Conservation (phyloP, 2,888 invertebrate species). For the Colostygia pectinataria region DNA sequence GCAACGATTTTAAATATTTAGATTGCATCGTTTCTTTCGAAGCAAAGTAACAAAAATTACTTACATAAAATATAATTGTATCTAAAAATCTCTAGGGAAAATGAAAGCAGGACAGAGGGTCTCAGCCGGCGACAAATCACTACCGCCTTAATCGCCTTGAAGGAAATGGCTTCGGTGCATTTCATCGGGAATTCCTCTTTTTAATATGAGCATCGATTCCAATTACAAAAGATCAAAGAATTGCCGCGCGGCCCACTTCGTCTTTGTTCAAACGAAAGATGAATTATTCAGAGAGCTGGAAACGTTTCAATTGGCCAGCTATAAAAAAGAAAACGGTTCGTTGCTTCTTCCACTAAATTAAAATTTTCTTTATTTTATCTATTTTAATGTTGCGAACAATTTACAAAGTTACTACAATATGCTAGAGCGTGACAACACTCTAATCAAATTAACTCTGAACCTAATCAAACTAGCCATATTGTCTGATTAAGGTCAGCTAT, state of each 20-base stretch:
- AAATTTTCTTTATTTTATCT: slow-evolving; percentile 75
- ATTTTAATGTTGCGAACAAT: slow-evolving; percentile 55
- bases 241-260: slow-evolving; percentile 82
- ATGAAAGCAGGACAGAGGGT: slow-evolving; percentile 33
- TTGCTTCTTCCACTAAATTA: slow-evolving; percentile 81
- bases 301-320: slow-evolving; percentile 83
- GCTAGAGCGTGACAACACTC: not conserved
- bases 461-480: not conserved
- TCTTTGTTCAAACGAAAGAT: slow-evolving; percentile 84
- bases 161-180: slow-evolving; percentile 79
- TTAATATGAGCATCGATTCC: slow-evolving; percentile 84
- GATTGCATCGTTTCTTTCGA: not conserved
- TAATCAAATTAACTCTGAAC: not conserved
- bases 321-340: slow-evolving; percentile 82
- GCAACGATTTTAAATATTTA: too few relatives aligned
- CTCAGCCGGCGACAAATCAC: slow-evolving; percentile 60
- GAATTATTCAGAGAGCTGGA: slow-evolving; percentile 83
- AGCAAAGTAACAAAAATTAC: slow-evolving; percentile 17
- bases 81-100: slow-evolving; percentile 31
- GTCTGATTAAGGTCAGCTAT: not conserved
- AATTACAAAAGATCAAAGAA: slow-evolving; percentile 84
- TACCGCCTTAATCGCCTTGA: slow-evolving; percentile 70
- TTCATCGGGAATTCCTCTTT: slow-evolving; percentile 80
- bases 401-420: slow-evolving; percentile 5
- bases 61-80: slow-evolving; percentile 30